Evolutionary conservation across 2,888 invertebrate species (phyloP), one percentile per base, ranked within the genome.

Genomic region (Folsomia manolachei): DNA sequence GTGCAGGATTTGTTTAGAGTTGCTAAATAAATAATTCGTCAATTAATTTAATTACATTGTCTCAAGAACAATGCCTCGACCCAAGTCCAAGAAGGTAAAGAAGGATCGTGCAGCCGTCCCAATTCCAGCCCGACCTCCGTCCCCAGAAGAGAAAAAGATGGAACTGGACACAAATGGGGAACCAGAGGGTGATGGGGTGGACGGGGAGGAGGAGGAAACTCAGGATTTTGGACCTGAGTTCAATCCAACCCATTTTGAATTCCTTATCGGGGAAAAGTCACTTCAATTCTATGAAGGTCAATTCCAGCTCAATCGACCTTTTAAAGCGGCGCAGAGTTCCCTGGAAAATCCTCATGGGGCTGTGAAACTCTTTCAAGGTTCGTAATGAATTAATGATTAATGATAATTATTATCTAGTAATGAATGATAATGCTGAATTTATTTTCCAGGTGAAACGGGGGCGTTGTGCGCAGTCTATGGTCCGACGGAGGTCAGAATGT

Each of bases 271-370:
- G 2, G 60, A 62, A 18, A 27, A 21, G 18, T 63, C 61, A 26
- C 51, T 72, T 24, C 52, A 64, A 23, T 27, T 70, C 19, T 27
- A 7, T n/a, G 64, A 64, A 27, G 62, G 51, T n/a, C 1, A 71
- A 7, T 75, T 70, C 23, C 24, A 70, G 4, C 63, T 60, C 18
- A 53, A 70, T 7, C 68, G 78, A 21, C 77, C 79, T 1, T 70
- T 76, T 63, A 68, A 51, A 52, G 73, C 72, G 18, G 39, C 27
- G 1, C 64, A 73, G 27, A 73, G 72, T 21, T 60, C 74, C n/a
- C 63, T 79, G 19, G 69, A 75, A 23, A 75, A 76, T 62, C 77
- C 79, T 1, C 76, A 79, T 56, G 79, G 79, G 4, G 74, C 74
- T 27, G 78, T 78, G 2, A 73, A 72, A 52, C 51, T 78, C 21